Evolutionary conservation across 2,797 vertebrate genomes (phyloP), one percentile per base, ranked within the genome.

Genomic region (Eupleurogrammus muticus): DNA sequence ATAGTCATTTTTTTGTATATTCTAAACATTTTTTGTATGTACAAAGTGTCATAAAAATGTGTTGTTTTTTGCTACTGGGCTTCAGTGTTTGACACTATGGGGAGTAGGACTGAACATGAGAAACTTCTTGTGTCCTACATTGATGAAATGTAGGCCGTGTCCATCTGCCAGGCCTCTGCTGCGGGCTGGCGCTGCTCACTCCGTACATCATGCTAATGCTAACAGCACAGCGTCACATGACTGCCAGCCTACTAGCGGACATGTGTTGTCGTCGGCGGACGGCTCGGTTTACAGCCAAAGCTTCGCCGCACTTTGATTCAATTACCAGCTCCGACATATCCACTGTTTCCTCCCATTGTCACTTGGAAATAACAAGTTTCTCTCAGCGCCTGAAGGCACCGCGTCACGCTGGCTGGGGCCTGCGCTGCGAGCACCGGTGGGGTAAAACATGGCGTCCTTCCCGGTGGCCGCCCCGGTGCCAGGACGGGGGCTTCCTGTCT

Each of bases 401-500:
- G 28, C 19, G n/a, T 34, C 73, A 78, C 51, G 50, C 63, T 91
- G 83, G 89, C 89, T 90, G 64, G 36, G 62, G 36, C 40, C 70
- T 16, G 66, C 49, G 77, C 79, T 63, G 77, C 53, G 75, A 89
- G 82, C 77, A 86, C 79, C 75, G 56, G 69, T 59, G 83, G 86
- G 83, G 87, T 80, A 84, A 64, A 90, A 88, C 76, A 83, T 91
- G 92, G 91, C 89, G 89, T 84, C 87, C 79, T 85, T 93, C 90
- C 91, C 90, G 86, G 87, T 69, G 71, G 79, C 73, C 55, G 73
- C 80, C 75, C 79, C 73, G 58, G 59, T 80, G 83, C 85, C 86
- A 89, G 81, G 83, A 82, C 55, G 54, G 84, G 83, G 79, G 77
- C 86, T 81, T 80, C 80, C 88, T 66, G 87, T 70, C 84, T 79